Evolutionary conservation across 2,888 invertebrate species (phyloP), one percentile per base, ranked within the genome.

Genomic region (Mayetiola destructor): DNA sequence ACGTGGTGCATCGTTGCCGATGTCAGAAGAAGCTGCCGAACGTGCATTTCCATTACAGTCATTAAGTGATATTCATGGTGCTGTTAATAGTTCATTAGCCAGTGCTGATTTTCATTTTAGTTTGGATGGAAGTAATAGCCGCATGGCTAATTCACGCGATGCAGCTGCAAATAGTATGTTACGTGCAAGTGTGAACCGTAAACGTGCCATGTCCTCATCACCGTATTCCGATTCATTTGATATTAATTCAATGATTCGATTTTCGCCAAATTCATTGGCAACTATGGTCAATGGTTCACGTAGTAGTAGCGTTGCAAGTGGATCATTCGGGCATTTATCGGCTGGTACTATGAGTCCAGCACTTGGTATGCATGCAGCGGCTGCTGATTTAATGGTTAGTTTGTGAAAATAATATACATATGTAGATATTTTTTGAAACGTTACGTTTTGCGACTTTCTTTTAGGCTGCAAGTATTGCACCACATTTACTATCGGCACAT

Each of bases 261-360:
- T 93, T 64, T 94, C 94, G 6, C 95, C 95, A 5, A 90, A 91
- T 64, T 92, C 93, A 23, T 75, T 96, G 63, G 88, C 84, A 10
- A 84, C 85, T 54, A 79, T 85, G 62, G 83, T 85, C 63, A 85
- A 85, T 67, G 85, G 90, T 18, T 91, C 91, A 0, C 77, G 92
- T 61, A 88, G 89, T 60, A 88, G 88, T 16, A 85, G 89, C 30
- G 88, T 90, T 5, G 88, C 90, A 5, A 93, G 93, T 65, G 95
- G 95, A 52, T 94, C 94, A 61, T 95, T 95, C 77, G 95, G 95
- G 20, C 96, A 96, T 75, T 80, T 96, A 61, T 93, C 94, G 62
- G 57, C 57, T n/a, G 91, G 85, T 64, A 86, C 89, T n/a, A 82
- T 92, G 71, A 90, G 90, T 63, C 92, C 92, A 14, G 88, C 90